Evolutionary conservation across 2,113 vertebrate species (phyloP), one percentile per base, ranked within the genome.

Genomic region (Progne subis): DNA sequence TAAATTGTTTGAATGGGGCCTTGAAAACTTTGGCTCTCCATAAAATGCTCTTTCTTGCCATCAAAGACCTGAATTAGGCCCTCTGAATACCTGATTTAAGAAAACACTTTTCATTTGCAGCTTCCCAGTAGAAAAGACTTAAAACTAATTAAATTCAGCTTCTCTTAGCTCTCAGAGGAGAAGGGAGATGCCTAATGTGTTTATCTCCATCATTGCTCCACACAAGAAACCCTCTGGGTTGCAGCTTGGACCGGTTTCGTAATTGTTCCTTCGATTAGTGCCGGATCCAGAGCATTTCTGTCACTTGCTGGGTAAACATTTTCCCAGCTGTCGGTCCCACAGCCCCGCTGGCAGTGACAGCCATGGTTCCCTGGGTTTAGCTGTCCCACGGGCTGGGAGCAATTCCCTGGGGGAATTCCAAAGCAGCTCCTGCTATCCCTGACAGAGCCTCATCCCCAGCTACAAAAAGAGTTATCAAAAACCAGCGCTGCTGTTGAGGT

Each of bases 131-230:
- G 52, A 77, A 80, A 31, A 86, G 61, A 37, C 47, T 81, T 92
- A 29, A 88, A 96, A 74, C 79, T 83, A 88, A 93, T 91, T 94
- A 86, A 90, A 96, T 94, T 65, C 37, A 39, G 44, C 31, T 90
- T 32, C 44, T 68, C 47, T 88, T 21, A 63, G 1, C 20, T 90
- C 94, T 68, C 93, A 78, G 63, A 92, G 69, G 72, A 85, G 76
- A 67, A 71, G n/a, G 24, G 83, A 70, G 84, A 78, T 75, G 88
- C 80, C 68, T 83, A 49, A 77, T 78, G 52, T 81, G 79, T 82
- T 92, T 81, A 64, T 90, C 63, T 85, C 80, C 64, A 64, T 60
- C 78, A 50, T 0, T 82, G 50, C 32, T 79, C 55, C 44, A 41
- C 0, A 0, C 61, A 82, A 60, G 25, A 72, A 82, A 49, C 87